Conservation (phyloP, 2,797 vertebrate species). For the Microchirus variegatus region DNA sequence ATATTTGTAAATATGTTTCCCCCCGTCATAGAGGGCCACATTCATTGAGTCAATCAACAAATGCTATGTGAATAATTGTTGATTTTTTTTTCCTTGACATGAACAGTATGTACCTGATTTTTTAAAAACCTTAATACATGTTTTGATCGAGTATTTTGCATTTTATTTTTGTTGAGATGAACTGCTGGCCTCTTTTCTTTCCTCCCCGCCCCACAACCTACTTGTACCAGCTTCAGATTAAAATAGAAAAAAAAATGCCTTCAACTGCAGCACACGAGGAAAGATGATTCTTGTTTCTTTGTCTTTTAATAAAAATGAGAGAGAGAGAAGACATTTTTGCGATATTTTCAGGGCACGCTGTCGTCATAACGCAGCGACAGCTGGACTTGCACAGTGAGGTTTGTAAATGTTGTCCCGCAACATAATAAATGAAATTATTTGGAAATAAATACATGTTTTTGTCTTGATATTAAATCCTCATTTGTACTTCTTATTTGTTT, state of each 20-base stretch:
- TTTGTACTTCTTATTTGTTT: no score
- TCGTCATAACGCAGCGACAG: conserved; percentile 43
- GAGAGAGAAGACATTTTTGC: conserved; percentile 35
- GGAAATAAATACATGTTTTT: conserved; percentile 7
- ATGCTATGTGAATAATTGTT: conserved; percentile 27
- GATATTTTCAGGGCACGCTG: conserved; percentile 62
- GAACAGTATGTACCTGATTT: conserved; percentile 23
- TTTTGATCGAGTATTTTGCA: conserved; percentile 20
- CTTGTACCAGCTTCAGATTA: conserved; percentile 32
- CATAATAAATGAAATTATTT: conserved; percentile 74
- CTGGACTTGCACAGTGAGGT: conserved; percentile 69
- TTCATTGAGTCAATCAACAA: conserved; percentile 30
- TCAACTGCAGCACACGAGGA: no score
- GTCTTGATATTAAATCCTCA: no score
- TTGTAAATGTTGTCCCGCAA: conserved; percentile 78
- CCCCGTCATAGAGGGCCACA: conserved; percentile 34
- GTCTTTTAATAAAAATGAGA: conserved; percentile 25
- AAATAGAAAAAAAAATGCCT: no score
- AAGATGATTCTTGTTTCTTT: conserved; percentile 10
- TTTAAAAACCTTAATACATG: conserved; percentile 21
- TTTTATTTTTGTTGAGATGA: conserved; percentile 15
- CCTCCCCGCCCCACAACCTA: no score
- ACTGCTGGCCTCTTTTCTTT: conserved; percentile 17
- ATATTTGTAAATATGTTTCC: conserved; percentile 73
- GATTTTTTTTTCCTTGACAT: conserved; percentile 23